Conservation (phyloP, 1,140 invertebrate genomes). For the Leucophenga varia region DNA sequence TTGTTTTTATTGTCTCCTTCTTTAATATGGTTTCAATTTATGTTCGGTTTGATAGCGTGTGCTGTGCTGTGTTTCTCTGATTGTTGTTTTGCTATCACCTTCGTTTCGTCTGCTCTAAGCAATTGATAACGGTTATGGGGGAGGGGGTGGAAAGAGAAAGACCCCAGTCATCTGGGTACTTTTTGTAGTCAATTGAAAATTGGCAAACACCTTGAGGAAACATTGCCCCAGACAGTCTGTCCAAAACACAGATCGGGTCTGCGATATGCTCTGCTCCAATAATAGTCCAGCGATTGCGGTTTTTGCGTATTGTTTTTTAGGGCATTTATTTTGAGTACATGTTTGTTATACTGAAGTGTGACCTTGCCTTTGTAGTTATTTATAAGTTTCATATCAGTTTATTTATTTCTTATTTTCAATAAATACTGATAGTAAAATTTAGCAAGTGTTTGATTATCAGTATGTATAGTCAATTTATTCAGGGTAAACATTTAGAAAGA, state of each 20-base stretch:
- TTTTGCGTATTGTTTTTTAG: not conserved
- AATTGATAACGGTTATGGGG: slow-evolving; percentile 2
- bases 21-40: slow-evolving; percentile 14
- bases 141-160: too few species aligned
- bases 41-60: slow-evolving; percentile 11
- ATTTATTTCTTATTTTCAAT: too few species aligned
- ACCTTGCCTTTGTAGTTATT: slow-evolving; percentile 18
- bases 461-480: too few species aligned
- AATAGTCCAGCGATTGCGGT: slow-evolving; percentile 1
- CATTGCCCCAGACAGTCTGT: slow-evolving; percentile 4
- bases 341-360: too few species aligned
- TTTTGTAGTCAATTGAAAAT: slow-evolving; percentile 15
- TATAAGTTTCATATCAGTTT: too few species aligned
- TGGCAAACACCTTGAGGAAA: slow-evolving; percentile 7
- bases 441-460: too few species aligned
- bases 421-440: too few species aligned
- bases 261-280: slow-evolving; percentile 1
- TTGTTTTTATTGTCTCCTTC: slow-evolving; percentile 12
- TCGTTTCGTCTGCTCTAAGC: slow-evolving; percentile 16
- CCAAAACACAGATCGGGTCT: slow-evolving; percentile 3
- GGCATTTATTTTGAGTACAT: slow-evolving; percentile 2
- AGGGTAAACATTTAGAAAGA: too few species aligned
- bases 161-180: too few species aligned
- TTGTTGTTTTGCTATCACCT: slow-evolving; percentile 35
- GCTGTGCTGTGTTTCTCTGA: slow-evolving; percentile 19